Conservation (phyloP, 2,888 invertebrate genomes). For the Torymus texanus region DNA sequence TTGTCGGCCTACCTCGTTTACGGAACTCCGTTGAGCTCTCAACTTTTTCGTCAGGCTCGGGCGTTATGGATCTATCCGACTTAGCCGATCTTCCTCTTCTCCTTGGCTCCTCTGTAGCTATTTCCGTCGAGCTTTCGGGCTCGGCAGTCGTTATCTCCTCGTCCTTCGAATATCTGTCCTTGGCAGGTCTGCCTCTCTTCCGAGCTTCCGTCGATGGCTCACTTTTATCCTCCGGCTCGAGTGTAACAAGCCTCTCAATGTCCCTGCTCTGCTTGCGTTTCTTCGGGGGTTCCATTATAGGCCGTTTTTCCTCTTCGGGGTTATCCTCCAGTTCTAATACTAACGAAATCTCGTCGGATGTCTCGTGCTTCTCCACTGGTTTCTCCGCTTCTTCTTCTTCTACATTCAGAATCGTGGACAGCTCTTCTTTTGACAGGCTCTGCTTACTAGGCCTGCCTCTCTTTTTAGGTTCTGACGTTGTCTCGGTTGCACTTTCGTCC, state of each 20-base stretch:
- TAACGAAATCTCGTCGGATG: background rate
- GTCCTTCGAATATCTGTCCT: conserved; percentile 6
- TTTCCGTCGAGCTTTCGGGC: background rate
- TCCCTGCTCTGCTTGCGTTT: background rate
- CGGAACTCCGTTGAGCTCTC: no score
- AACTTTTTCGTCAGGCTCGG: background rate
- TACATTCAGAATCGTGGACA: background rate
- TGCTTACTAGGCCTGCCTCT: conserved; percentile 31
- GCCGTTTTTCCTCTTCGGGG: background rate
- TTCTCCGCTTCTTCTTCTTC: conserved; percentile 6
- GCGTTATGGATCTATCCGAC: background rate
- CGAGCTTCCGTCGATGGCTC: background rate
- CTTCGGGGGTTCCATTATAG: background rate
- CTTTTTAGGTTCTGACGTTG: conserved; percentile 56
- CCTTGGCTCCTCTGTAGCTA: background rate
- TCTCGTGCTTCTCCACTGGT: background rate
- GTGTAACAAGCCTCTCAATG: background rate
- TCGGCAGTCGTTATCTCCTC: background rate
- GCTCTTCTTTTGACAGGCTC: conserved; percentile 17
- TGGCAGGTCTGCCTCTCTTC: background rate
- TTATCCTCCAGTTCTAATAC: background rate
- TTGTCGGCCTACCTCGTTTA: no score
- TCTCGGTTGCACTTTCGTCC: conserved; percentile 1
- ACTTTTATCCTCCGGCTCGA: background rate
- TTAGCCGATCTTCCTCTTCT: background rate